These are phyloP conservation scores for Heliangelus exortis DNA, from an alignment of 2,797 vertebrate species.

Conservation along the genomic window DNA sequence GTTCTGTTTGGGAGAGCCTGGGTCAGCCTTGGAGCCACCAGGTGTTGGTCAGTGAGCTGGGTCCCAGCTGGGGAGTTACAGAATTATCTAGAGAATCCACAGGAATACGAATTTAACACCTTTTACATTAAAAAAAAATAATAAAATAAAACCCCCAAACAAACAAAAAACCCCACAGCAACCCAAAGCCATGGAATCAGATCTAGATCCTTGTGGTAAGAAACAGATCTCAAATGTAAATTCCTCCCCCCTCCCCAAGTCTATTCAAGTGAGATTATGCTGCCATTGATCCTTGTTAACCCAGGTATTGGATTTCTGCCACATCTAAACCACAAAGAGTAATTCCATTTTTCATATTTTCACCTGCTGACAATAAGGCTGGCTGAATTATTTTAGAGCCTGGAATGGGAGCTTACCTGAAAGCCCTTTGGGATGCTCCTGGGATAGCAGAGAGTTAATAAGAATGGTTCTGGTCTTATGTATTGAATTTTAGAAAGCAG, in stretches of 20 bases:
- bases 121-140: not conserved
- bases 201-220: not conserved
- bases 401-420: not conserved
- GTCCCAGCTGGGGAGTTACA: not conserved
- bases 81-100: not conserved
- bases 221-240: not conserved
- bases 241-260: not conserved
- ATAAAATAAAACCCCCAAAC: too few species aligned
- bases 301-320: slow-evolving; percentile 24
- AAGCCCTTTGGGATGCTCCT: not conserved
- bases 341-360: slow-evolving; percentile 28
- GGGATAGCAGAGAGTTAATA: not conserved
- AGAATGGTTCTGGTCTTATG: not conserved
- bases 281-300: slow-evolving; percentile 20
- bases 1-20: not conserved
- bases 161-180: too few species aligned
- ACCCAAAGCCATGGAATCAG: not conserved
- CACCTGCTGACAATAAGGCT: not conserved
- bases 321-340: not conserved
- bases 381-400: not conserved
- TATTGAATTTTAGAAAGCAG: slow-evolving; percentile 22
- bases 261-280: not conserved
- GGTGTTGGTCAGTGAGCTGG: not conserved
- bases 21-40: not conserved
- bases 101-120: not conserved